These are phyloP conservation scores for Matsumurasca onukii DNA, from an alignment of 1,140 invertebrate species.

Conservation along the genomic window DNA sequence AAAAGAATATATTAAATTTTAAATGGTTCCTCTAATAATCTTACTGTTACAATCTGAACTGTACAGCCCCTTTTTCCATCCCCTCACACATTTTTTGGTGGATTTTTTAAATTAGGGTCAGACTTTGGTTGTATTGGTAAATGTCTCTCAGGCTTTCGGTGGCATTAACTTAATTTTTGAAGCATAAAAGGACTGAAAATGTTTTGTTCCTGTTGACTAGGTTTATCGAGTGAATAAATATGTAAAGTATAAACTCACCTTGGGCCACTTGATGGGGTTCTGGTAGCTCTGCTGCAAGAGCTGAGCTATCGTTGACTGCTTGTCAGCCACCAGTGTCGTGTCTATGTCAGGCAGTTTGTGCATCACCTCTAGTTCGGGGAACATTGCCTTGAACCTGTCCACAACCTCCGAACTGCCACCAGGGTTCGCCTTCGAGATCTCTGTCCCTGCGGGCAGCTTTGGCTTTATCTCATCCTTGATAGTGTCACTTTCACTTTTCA, in stretches of 20 bases:
- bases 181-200: too few relatives aligned
- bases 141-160: too few relatives aligned
- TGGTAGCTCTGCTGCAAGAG: constrained; percentile 57
- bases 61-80: too few relatives aligned
- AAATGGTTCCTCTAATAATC: too few relatives aligned
- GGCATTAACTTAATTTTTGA: too few relatives aligned
- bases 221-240: too few relatives aligned
- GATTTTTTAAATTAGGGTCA: too few relatives aligned
- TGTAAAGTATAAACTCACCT: constrained; percentile 47
- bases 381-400: constrained; percentile 63
- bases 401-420: constrained; percentile 37
- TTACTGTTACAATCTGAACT: too few relatives aligned
- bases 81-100: too few relatives aligned
- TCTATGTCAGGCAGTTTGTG: constrained; percentile 62
- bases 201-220: too few relatives aligned
- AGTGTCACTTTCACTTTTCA: constrained; percentile 18
- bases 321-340: constrained; percentile 54
- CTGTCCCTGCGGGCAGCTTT: constrained; percentile 8
- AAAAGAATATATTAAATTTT: too few relatives aligned
- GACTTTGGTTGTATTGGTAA: too few relatives aligned
- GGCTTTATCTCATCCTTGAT: not conserved
- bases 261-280: constrained; percentile 59
- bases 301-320: constrained; percentile 53
- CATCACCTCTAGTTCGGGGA: constrained; percentile 71
- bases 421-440: not conserved